Evolutionary conservation across 2,113 vertebrate species (phyloP), one percentile per base, ranked within the genome.

Genomic region (Aspiorhynchus laticeps): DNA sequence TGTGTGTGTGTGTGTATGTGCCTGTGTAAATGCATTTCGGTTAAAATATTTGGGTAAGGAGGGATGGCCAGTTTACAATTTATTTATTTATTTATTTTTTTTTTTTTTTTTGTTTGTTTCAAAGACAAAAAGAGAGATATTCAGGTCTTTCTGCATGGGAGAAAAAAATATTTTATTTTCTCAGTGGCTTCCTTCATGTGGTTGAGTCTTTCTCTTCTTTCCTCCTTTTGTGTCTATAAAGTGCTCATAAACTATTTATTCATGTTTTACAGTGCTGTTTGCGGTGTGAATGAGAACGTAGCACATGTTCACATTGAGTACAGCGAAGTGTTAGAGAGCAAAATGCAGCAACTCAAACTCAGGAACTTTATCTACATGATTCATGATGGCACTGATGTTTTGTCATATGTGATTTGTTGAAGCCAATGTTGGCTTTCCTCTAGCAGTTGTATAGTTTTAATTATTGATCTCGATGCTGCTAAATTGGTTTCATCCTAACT

Each of bases 31-130:
- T 56, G 53, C 59, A 11, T 6, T 21, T 19, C 24, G n/a, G n/a
- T 77, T 28, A 8, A 74, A 46, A 33, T 80, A 38, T 38, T 80
- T 81, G 79, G 59, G 36, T 65, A 46, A 67, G 80, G 59, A 81
- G 14, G 36, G n/a, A 38, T 82, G 24, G 59, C 24, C 80, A 17
- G 41, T 67, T 48, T 14, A 82, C 41, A 67, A 51, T 56, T 31
- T 0, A 38, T 38, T 21, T 2, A 26, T 3, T 3, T 8, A 36
- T 4, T 38, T 36, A 10, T 59, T 56, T 51, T 4, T 38, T 69
- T 6, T 2, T 10, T 15, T 5, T 6, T 12, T 74, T 7, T 46
- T 63, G 38, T 56, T 9, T 59, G 21, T 26, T 75, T 12, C 38
- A 78, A 3, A 61, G 78, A 26, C 78, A 80, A 63, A 80, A 56